Evolutionary conservation across 2,113 vertebrate genomes (phyloP), one percentile per base, ranked within the genome.

Genomic region (Petroica traversi): DNA sequence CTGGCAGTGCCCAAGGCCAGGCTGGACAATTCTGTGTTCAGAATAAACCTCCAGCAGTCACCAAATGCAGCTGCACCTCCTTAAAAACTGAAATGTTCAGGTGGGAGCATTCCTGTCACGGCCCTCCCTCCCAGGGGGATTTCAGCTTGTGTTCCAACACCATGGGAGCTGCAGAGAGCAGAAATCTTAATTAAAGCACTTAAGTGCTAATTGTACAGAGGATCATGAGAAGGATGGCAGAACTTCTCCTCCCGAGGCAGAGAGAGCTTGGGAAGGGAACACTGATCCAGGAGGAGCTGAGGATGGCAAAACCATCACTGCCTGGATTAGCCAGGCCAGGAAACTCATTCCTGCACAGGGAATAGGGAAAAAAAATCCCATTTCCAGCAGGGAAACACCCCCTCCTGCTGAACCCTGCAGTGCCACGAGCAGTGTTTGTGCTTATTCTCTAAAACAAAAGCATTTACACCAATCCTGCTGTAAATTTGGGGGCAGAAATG

Each of bases 81-180:
- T 64, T 2, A 19, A 36, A 14, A 34, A 11, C 33, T 29, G 12
- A 31, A 34, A 7, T 2, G 0, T 1, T 14, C 58, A 4, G 9
- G 1, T 0, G 2, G 64, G 8, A 72, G 41, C 3, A 0, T 41
- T 73, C 46, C 77, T 40, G 4, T 3, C 38, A 2, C 4, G 18
- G 9, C 0, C 10, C 20, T 19, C 14, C 24, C 64, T 16, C 48
- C 15, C 72, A 41, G 0, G 8, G 46, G 54, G 52, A 54, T 31
- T 43, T 22, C 51, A 66, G 12, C n/a, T 22, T n/a, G n/a, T n/a
- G n/a, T n/a, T n/a, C n/a, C 34, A 7, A 4, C 24, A 20, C 31
- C 12, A 52, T 24, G 23, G 78, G 25, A 69, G 74, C 34, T 46
- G 23, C 11, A 88, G 13, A 26, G 43, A 1, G 9, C 4, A 31